A percentile compares a stretch with the other conserved stretches of the same genome.
Evolutionary conservation across 2,888 invertebrate genomes (phyloP).

Genomic region (Autographa gamma): DNA sequence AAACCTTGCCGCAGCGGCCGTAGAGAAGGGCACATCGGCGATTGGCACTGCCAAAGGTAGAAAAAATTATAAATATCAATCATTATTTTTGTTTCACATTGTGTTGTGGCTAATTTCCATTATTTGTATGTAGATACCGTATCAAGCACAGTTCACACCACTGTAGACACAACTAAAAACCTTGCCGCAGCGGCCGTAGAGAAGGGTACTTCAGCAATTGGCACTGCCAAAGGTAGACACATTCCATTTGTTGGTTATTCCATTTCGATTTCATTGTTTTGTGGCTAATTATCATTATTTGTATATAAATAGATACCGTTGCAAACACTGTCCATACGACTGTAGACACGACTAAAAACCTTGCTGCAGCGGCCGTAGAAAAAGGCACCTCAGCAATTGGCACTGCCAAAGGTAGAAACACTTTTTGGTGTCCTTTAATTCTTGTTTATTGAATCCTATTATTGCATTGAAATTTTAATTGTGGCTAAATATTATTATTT

Average conservation of each 20-base stretch:
- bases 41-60: conserved; percentile 49
- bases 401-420: background rate
- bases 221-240: conserved; percentile 44
- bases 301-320: conserved; percentile 5
- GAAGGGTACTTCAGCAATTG: conserved; percentile 36
- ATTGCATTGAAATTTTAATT: background rate
- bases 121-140: conserved; percentile 37
- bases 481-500: background rate
- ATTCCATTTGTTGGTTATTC: background rate
- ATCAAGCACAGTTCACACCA: conserved; percentile 43
- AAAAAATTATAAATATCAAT: background rate
- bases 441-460: background rate
- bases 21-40: conserved; percentile 36
- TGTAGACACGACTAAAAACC: conserved; percentile 51
- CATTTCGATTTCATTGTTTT: conserved; percentile 14
- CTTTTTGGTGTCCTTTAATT: background rate
- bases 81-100: background rate
- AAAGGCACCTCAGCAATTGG: conserved; percentile 25
- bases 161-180: conserved; percentile 53
- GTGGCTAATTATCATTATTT: conserved; percentile 10
- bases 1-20: conserved; percentile 44
- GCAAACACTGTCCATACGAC: conserved; percentile 26
- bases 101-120: conserved; percentile 6
- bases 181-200: conserved; percentile 43
- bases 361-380: conserved; percentile 38